Base-by-base conservation (phyloP, 2,888 invertebrate species). In the Ligdia adustata region DNA sequence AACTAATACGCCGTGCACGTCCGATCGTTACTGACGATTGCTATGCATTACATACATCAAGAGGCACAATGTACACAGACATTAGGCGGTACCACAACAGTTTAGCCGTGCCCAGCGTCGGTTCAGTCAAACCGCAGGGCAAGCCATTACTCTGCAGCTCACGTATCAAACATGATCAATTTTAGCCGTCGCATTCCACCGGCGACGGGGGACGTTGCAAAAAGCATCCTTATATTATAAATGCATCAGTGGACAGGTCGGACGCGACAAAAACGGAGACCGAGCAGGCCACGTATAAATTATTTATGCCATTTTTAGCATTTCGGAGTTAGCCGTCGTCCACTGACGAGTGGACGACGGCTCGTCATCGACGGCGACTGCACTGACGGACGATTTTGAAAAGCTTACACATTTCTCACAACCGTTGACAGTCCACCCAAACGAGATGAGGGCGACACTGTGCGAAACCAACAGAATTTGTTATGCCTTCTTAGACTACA, bases 161-260 rank as follows among this genome's bases (percentile, higher is more conserved):
- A 89, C 89, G 87, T 88, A 84, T 80, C 79, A 80, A 82, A 84
- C 86, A 81, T 85, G 90, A 88, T 88, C 89, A 88, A 87, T 89
- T 89, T 89, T 88, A 88, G 88, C 90, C 87, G 86, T 84, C 79
- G 81, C 89, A 90, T 89, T 90, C 89, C 90, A 72, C 69, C 69
- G 78, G 72, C 72, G 77, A 68, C 77, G 68, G 74, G 82, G 75
- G 72, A 81, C 81, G 75, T 64, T 75, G 85, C 88, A 89, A 90
- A 89, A 90, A 89, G 86, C 83, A 88, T 87, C 88, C 89, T 88
- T 87, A 83, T 88, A 89, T 90, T 90, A 89, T 89, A 89, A 90
- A 90, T 90, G 90, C 90, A 89, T 89, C 90, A 87, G 88, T 82
- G 87, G 88, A 86, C 87, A 88, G 86, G 87, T 80, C 84, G 82